Conservation (phyloP, 2,888 invertebrate species). For the Metellina segmentata region DNA sequence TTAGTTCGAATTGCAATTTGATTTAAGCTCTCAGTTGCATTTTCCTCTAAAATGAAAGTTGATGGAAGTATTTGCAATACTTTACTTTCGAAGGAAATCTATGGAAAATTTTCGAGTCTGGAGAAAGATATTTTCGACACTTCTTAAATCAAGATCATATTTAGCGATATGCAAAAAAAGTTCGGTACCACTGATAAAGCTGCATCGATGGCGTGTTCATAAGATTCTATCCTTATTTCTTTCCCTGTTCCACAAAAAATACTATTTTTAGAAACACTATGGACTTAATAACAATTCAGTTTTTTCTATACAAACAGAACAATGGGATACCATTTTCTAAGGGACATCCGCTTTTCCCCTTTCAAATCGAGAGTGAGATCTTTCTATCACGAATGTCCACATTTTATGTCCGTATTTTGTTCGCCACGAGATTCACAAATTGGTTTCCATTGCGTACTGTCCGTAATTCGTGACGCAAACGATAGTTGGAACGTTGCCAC, state of each 20-base stretch:
- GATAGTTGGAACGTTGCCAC: constrained; percentile 2
- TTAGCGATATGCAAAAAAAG: too few species aligned
- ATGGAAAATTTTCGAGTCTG: too few species aligned
- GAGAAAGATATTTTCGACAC: too few species aligned
- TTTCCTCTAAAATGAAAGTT: too few species aligned
- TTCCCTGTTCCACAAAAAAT: background rate
- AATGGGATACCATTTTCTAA: constrained; percentile 13
- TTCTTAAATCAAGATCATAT: too few species aligned
- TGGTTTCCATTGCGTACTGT: constrained; percentile 5
- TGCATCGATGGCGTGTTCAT: background rate
- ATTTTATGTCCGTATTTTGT: constrained; percentile 12
- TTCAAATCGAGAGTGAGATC: background rate
- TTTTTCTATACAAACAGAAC: constrained; percentile 7
- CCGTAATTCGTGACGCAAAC: constrained; percentile 1
- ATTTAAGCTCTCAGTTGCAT: too few species aligned
- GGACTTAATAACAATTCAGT: background rate
- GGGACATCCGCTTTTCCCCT: background rate
- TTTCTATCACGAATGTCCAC: background rate
- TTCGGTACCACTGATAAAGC: too few species aligned
- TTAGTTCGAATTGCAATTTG: too few species aligned
- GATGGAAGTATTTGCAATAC: too few species aligned
- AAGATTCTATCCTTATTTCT: background rate
- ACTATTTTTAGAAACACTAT: constrained; percentile 13
- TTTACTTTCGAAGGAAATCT: too few species aligned
- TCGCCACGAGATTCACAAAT: constrained; percentile 3